A percentile compares a stretch with the other conserved stretches of the same genome.
These are phyloP conservation scores for Andrena bicolor DNA, from an alignment of 2,888 invertebrate species.

Conservation along the genomic window DNA sequence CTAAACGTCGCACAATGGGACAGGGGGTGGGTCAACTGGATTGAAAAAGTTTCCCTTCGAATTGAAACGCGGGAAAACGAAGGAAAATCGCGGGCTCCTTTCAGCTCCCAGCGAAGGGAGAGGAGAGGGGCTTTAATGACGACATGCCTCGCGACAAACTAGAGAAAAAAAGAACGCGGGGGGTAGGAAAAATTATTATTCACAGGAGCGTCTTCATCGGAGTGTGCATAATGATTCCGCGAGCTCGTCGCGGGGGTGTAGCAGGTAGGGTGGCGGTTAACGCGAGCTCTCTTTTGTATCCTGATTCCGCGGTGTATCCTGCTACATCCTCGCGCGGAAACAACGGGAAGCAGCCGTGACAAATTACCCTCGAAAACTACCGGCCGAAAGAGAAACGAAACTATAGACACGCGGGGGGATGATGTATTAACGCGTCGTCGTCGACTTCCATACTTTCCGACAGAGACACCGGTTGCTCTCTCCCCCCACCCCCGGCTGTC, in stretches of 20 bases:
- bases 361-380: constrained; percentile 68
- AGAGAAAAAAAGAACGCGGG: neutral
- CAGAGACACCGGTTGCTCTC: constrained; percentile 20
- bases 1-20: neutral
- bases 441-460: constrained; percentile 27
- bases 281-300: constrained; percentile 45
- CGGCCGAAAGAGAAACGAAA: constrained; percentile 57
- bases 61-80: constrained; percentile 13
- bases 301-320: constrained; percentile 31
- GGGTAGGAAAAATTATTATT: constrained; percentile 36
- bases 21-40: neutral
- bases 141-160: constrained; percentile 3
- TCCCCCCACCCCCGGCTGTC: neutral
- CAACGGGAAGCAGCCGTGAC: constrained; percentile 56
- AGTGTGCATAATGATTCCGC: constrained; percentile 51
- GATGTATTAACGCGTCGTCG: constrained; percentile 65
- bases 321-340: constrained; percentile 40
- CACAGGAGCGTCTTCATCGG: constrained; percentile 41
- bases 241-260: constrained; percentile 25
- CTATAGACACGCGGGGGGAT: constrained; percentile 54
- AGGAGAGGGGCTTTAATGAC: constrained; percentile 16
- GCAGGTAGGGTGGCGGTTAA: constrained; percentile 17
- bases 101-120: neutral
- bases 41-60: neutral
- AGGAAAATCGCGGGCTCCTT: neutral